Evolutionary conservation across 92 coral and sea anemone genomes (phyloP).

Genomic region (Palythoa caribaeorum): DNA sequence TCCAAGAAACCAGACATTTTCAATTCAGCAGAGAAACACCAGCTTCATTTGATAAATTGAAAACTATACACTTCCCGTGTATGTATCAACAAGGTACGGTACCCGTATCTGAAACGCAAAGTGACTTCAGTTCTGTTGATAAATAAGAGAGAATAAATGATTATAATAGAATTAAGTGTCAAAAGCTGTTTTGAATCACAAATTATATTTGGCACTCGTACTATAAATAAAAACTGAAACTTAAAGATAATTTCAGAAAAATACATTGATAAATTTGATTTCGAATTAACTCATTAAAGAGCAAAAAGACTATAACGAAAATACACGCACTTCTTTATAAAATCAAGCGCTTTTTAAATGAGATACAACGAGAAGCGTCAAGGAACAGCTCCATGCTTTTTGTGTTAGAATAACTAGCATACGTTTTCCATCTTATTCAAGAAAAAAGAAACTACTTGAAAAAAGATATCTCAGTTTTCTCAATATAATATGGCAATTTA

Average conservation of each 20-base stretch:
- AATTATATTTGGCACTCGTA: background rate
- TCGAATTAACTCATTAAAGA: background rate
- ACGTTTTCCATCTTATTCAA: no score
- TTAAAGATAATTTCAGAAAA: background rate
- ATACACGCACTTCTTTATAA: background rate
- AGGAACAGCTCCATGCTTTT: no score
- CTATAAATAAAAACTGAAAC: background rate
- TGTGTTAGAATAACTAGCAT: no score
- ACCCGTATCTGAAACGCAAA: background rate
- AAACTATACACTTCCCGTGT: background rate
- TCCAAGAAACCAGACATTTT: background rate
- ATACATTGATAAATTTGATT: background rate
- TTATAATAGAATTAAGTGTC: background rate
- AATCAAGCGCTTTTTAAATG: no score
- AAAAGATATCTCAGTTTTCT: no score
- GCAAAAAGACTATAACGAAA: background rate
- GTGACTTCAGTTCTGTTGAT: background rate
- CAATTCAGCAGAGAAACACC: background rate
- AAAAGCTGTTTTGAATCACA: slow-evolving; percentile 3
- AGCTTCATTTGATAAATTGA: background rate
- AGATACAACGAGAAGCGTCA: no score
- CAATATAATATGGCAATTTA: no score
- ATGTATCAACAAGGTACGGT: background rate
- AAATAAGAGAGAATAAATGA: background rate
- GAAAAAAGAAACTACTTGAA: no score